Evolutionary conservation across 2,888 invertebrate genomes (phyloP), one percentile per base, ranked within the genome.

Genomic region (Operophtera brumata): DNA sequence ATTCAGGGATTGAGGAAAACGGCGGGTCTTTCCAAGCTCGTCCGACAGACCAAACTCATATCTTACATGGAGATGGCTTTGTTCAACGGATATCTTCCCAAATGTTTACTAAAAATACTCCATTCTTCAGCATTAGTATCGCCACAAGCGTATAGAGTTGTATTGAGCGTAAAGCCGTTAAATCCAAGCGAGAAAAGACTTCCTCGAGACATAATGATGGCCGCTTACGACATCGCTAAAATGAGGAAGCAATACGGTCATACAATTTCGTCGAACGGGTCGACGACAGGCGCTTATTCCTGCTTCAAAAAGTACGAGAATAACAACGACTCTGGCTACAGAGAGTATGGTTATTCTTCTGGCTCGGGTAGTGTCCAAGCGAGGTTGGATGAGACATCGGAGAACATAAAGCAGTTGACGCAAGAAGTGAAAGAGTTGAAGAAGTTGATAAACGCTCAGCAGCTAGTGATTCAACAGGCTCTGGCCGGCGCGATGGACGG

Each of bases 1-100:
- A 96, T 96, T 54, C 96, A 96, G 76, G 96, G 96, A 0, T 84
- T 96, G 10, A 94, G 96, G 65, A 96, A 96, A 88, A 96, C 96
- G 0, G 96, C 96, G 0, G 96, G 96, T 0, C 86, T 96, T 0
- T 95, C 95, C 0, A 96, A 96, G 72, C 86, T 96, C 6, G 96
- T 96, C 8, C 91, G 96, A 10, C 96, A 96, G 81, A 96, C 96
- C 0, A 96, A 96, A 82, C 80, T 96, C n/a, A 96, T 96, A 59
- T 95, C 95, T 1, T 96, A 96, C 73, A 94, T 96, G 84, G 96
- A 96, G 73, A 84, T 95, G 30, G 96, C 96, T 0, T 78, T 96
- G 32, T 96, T 96, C 62, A 94, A 95, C 69, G 95, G 95, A 0
- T 94, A 95, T 75, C 78, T 96, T 41, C 96, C 96, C 0, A 93